Evolutionary conservation across 2,888 invertebrate genomes (phyloP), one percentile per base, ranked within the genome.

Genomic region (Pseudolycoriella hygida): DNA sequence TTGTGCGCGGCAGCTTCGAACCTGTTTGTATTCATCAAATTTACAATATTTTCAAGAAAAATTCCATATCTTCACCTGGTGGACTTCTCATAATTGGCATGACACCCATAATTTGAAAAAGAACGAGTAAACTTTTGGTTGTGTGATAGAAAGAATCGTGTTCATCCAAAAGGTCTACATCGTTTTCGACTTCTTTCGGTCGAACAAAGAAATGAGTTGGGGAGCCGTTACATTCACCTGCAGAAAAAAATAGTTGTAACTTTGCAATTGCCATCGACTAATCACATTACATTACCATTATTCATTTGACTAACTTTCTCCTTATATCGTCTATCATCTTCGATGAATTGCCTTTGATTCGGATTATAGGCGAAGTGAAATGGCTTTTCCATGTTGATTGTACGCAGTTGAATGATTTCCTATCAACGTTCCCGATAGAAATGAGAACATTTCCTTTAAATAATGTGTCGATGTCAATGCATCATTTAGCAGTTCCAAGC

Each of bases 71-170:
- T n/a, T n/a, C 61, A 67, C 75, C 64, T 53, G 66, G 68, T 2
- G 73, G 69, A 41, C 74, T 74, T 39, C 80, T 68, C 68, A 78
- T 77, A 38, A 81, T 42, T 1, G 80, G 80, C 80, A 80, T 80
- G 0, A 80, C 68, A 3, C 80, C 80, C 80, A 78, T 80, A 38
- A 80, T 76, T 59, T 81, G 80, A 54, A 81, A 81, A 3, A 81
- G 62, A 1, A 77, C 76, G 50, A 81, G 58, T 39, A 81, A 60
- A 53, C 79, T 79, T 57, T 78, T 80, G 0, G 80, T 81, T 0
- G 73, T 80, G 14, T 74, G 62, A 55, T 80, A 80, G 55, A 80
- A 81, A 46, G 74, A 77, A 56, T 80, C 80, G 47, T 78, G 77
- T 47, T 74, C 65, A 49, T 79, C 77, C 51, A 80, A 57, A 1